Evolutionary conservation across 2,888 invertebrate genomes (phyloP).

Genomic region (Caenorhabditis doughertyi): DNA sequence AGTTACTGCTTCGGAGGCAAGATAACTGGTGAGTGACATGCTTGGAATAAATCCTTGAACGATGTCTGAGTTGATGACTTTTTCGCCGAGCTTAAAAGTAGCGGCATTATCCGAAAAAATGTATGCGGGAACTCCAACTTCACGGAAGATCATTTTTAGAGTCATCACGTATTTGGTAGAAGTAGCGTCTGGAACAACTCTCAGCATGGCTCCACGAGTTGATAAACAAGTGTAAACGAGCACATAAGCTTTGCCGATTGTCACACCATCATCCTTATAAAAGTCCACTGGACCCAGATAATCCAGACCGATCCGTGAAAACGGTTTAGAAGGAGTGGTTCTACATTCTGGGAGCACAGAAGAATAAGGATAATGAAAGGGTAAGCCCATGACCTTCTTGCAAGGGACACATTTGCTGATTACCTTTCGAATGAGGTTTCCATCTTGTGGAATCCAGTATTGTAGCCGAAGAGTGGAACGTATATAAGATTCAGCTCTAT

Average conservation of each 20-base stretch:
- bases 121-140: neutral
- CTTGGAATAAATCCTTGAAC: neutral
- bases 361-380: neutral
- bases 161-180: neutral
- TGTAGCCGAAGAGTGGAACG: neutral
- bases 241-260: neutral
- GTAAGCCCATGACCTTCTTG: neutral
- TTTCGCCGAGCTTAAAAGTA: neutral
- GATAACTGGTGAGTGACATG: neutral
- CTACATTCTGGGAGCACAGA: neutral
- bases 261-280: neutral
- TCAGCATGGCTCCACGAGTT: neutral
- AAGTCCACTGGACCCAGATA: slow-evolving; percentile 3
- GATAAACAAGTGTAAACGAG: neutral
- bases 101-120: slow-evolving; percentile 8
- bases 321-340: neutral
- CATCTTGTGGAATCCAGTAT: slow-evolving; percentile 12
- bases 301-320: neutral
- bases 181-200: neutral
- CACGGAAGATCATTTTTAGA: neutral
- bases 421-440: neutral
- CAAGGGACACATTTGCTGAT: neutral
- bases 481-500: neutral
- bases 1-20: neutral
- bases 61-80: neutral